Evolutionary conservation across 2,797 vertebrate genomes (phyloP).

Genomic region (Trichosurus vulpecula): DNA sequence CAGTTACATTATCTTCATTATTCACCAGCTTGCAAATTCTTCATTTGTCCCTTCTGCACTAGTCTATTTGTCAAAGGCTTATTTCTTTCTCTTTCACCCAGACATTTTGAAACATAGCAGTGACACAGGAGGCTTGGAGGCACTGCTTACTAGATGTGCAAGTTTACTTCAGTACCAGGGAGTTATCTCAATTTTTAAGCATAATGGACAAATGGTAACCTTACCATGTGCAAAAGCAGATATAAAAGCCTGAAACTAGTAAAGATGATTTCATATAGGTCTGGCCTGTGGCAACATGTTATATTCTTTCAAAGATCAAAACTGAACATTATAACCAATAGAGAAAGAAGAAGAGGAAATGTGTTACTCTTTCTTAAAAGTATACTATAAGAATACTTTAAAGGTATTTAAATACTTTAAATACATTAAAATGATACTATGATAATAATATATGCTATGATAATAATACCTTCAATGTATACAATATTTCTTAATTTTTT

Average conservation of each 20-base stretch:
- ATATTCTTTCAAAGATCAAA: neutral
- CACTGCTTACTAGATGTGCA: neutral
- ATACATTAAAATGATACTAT: neutral
- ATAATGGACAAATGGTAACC: neutral
- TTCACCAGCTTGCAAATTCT: neutral
- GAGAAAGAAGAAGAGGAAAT: neutral
- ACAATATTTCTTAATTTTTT: neutral
- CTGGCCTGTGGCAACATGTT: neutral
- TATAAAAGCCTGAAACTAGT: neutral
- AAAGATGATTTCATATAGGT: neutral
- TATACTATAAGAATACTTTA: too few relatives aligned
- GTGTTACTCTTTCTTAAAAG: neutral
- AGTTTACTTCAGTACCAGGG: neutral
- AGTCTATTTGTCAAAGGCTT: neutral
- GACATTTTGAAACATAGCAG: neutral
- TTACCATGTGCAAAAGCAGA: neutral
- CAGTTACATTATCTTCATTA: conserved; percentile 30
- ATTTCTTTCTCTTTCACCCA: conserved; percentile 23
- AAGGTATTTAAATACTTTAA: too few relatives aligned
- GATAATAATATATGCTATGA: neutral
- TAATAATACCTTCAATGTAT: neutral
- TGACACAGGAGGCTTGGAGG: neutral
- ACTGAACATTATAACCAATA: neutral
- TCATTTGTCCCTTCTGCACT: conserved; percentile 1
- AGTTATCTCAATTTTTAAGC: neutral